Evolutionary conservation across 2,797 vertebrate genomes (phyloP).

Genomic region (Ispidina lecontei): DNA sequence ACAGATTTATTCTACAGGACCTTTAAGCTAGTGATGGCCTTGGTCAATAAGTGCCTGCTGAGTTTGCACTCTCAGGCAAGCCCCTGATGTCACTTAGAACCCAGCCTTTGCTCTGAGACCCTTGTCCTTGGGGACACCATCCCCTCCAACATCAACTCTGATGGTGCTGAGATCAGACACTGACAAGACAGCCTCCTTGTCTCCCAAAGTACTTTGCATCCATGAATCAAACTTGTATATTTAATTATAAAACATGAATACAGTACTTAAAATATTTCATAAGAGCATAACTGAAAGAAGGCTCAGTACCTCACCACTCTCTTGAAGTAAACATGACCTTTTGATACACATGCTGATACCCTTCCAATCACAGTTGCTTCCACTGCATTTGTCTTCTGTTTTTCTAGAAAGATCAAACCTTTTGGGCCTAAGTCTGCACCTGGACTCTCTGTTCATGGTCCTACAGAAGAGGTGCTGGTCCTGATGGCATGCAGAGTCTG

Average conservation of each 20-base stretch:
- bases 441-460: not conserved
- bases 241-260: not conserved
- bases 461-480: not conserved
- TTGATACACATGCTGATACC: not conserved
- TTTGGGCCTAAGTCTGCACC: not conserved
- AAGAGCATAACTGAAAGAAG: slow-evolving; percentile 3
- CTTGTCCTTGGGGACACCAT: not conserved
- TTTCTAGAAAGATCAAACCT: not conserved
- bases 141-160: not conserved
- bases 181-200: not conserved
- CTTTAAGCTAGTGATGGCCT: not conserved
- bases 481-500: not conserved
- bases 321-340: not conserved
- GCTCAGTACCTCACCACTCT: not conserved
- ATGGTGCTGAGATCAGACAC: not conserved
- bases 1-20: not conserved
- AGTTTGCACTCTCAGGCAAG: not conserved
- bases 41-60: not conserved
- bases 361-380: not conserved
- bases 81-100: not conserved
- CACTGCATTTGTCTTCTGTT: not conserved
- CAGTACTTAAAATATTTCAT: not conserved
- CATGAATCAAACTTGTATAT: not conserved
- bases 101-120: not conserved
- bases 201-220: not conserved